Evolutionary conservation across 2,888 invertebrate genomes (phyloP), one percentile per base, ranked within the genome.

Genomic region (Parnassius mnemosyne): DNA sequence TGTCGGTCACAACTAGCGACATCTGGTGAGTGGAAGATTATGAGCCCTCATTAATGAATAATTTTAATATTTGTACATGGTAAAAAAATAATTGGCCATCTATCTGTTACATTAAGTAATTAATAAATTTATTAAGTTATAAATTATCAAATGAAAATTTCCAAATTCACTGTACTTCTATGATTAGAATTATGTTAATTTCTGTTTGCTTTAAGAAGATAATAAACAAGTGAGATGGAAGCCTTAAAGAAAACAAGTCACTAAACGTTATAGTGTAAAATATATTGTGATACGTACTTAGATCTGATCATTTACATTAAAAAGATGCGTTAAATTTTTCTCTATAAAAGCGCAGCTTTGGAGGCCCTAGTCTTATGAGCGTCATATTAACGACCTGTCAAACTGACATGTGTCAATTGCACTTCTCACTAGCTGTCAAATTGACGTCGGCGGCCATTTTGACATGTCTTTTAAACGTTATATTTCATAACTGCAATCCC

Each of bases 201-300:
- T 51, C 25, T 10, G 2, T 11, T 25, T 10, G 12, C 49, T 49
- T 7, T 49, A 13, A 9, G 49, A 9, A 34, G 7, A 9, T 13
- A 49, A 49, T 12, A 9, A 49, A 16, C 25, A 55, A 55, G 46
- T 55, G 46, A 46, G 55, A 34, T 25, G 20, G 9, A 46, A 25
- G 55, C 55, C 55, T 55, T 55, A 55, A 55, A 46, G n/a, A 55
- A 44, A 44, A 10, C n/a, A 55, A 55, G 52, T 42, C 53, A 43
- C 13, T 44, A 44, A 44, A 10, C 16, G 43, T 44, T 44, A 9
- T 55, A 46, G 46, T 55, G 55, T 55, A 55, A 16, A 46, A 53
- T 53, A 53, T 50, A 57, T 57, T 57, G 55, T 55, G 50, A 57
- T 57, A 57, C 10, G 43, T 51, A 51, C 43, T 51, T 57, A 57